These are phyloP conservation scores for Andrena camellia DNA, from an alignment of 2,888 invertebrate species.

Conservation along the genomic window DNA sequence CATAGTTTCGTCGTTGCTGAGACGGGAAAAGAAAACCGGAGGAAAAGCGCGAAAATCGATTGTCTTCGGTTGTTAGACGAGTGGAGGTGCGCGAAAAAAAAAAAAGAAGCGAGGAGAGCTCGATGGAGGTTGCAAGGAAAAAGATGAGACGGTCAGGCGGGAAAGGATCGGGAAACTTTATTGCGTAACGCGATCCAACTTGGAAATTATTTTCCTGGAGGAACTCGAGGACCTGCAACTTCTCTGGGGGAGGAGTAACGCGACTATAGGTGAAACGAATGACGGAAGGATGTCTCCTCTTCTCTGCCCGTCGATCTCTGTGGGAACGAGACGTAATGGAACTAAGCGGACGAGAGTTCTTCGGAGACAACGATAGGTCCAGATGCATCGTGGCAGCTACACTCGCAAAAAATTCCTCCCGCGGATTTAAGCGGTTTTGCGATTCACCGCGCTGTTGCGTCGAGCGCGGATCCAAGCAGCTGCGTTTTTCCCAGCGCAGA, in stretches of 20 bases:
- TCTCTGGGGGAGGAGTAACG: background rate
- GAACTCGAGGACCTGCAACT: conserved; percentile 13
- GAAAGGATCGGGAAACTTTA: background rate
- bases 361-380: conserved; percentile 33
- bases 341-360: conserved; percentile 23
- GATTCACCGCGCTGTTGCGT: conserved; percentile 33
- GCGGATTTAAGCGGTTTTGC: conserved; percentile 61
- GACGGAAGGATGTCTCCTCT: background rate
- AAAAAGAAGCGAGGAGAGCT: background rate
- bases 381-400: conserved; percentile 11
- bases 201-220: conserved; percentile 49
- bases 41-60: conserved; percentile 26
- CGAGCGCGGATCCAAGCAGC: conserved; percentile 36
- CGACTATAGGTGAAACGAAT: conserved; percentile 11
- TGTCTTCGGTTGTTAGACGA: conserved; percentile 33
- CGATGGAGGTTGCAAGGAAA: background rate
- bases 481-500: conserved; percentile 56
- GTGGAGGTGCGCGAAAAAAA: background rate
- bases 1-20: conserved; percentile 13
- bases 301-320: background rate
- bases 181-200: conserved; percentile 5
- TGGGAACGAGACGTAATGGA: conserved; percentile 3
- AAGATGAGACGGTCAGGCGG: conserved; percentile 1
- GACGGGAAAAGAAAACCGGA: too few relatives aligned
- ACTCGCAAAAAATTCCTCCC: conserved; percentile 44